These are phyloP conservation scores for Asarcornis scutulata DNA, from an alignment of 2,113 vertebrate genomes.

Conservation along the genomic window DNA sequence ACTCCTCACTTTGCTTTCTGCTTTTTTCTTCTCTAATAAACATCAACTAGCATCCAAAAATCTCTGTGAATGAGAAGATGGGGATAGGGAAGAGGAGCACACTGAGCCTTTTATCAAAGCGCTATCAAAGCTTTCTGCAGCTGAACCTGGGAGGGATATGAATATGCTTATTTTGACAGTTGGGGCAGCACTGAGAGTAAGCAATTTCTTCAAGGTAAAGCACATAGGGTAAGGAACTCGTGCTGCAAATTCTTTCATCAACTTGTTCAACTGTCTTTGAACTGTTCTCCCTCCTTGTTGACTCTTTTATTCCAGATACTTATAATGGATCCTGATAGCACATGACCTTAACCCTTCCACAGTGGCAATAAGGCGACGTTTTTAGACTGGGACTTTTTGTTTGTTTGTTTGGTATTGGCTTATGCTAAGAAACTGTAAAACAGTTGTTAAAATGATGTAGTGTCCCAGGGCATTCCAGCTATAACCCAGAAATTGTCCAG, in stretches of 20 bases:
- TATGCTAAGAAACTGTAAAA: neutral
- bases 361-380: neutral
- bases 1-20: slow-evolving; percentile 28
- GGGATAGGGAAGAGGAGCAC: neutral
- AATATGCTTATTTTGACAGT: neutral
- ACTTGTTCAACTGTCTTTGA: neutral
- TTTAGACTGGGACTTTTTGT: neutral
- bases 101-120: neutral
- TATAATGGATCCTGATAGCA: neutral
- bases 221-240: neutral
- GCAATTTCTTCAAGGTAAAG: neutral
- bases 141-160: neutral
- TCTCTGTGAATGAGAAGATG: neutral
- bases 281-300: neutral
- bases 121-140: neutral
- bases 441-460: neutral
- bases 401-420: neutral
- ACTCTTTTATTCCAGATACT: neutral
- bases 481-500: neutral
- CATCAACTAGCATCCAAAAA: neutral
- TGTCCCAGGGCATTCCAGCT: neutral
- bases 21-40: slow-evolving; percentile 29
- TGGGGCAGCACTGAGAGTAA: neutral
- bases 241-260: neutral
- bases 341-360: rapidly evolving